Evolutionary conservation across 1,140 invertebrate species (phyloP).

Genomic region (Drosophila biarmipes): DNA sequence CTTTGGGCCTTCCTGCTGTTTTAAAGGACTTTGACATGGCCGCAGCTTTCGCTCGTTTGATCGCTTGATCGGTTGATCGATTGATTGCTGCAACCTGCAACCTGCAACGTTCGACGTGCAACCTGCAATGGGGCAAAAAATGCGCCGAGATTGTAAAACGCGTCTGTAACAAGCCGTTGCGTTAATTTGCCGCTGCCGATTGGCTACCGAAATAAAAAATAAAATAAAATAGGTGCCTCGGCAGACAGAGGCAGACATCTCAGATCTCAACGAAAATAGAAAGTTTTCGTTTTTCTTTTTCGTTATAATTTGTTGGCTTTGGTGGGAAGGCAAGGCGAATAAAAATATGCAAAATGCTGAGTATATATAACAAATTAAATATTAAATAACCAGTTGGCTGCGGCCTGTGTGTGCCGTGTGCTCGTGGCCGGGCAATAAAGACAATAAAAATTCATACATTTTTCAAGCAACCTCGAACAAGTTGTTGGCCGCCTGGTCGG

Average conservation of each 20-base stretch:
- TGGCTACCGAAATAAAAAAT: conserved; percentile 70
- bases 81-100: conserved; percentile 71
- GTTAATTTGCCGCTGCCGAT: conserved; percentile 84
- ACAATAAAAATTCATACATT: conserved; percentile 66
- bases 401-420: neutral
- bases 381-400: conserved; percentile 54
- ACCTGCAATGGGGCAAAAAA: conserved; percentile 36
- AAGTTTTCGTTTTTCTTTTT: conserved; percentile 43
- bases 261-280: conserved; percentile 43
- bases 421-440: conserved; percentile 39
- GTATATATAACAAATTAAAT: conserved; percentile 58
- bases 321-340: conserved; percentile 8
- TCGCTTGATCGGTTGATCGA: conserved; percentile 83
- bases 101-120: conserved; percentile 23
- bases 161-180: conserved; percentile 78
- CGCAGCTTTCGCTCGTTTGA: conserved; percentile 81
- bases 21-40: conserved; percentile 77
- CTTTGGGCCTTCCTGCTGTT: conserved; percentile 51
- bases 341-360: conserved; percentile 44
- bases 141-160: conserved; percentile 71
- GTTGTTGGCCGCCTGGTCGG: conserved; percentile 41
- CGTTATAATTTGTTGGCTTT: conserved; percentile 13
- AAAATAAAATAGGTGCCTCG: conserved; percentile 21
- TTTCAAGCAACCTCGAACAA: conserved; percentile 52
- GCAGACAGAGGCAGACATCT: neutral